Evolutionary conservation across 2,113 vertebrate species (phyloP), one percentile per base, ranked within the genome.

Genomic region (Arothron firmamentum): DNA sequence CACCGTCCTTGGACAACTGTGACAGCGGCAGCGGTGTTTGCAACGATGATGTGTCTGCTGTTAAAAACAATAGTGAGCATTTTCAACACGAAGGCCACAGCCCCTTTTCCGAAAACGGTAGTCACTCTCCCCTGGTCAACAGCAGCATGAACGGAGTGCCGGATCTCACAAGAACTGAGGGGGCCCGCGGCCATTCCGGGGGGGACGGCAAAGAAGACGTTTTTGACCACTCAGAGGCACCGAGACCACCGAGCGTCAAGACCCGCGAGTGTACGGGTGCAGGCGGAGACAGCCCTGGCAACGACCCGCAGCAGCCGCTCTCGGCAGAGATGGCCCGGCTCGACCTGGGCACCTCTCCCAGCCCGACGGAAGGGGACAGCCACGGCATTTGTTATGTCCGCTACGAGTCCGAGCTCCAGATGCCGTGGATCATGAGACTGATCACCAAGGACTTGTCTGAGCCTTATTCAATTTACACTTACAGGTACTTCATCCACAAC

Each of bases 401-500:
- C 73, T 99, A 99, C 50, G 94, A 98, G 88, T 99, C 96, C 57
- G 97, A 99, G 92, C 91, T 99, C 38, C 97, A 99, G 91, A 99
- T 99, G 97, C 96, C 97, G 75, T 96, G 97, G 92, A 99, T 99
- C 88, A 99, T 99, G 94, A 94, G 97, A 92, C 93, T 99, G 89
- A 99, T 99, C 93, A 99, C 97, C 90, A 98, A 98, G 94, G 97
- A 99, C 94, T 94, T 99, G 91, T 99, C 97, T 79, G 97, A 99
- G 93, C 97, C 97, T 91, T 99, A 99, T 93, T 99, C 97, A 82
- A 99, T 99, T 92, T 99, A 99, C 87, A 99, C 97, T 54, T 99
- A 99, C 92, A 96, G 97, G 92, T 99, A 99, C 94, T 99, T 99
- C 94, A 99, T 99, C 91, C 97, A 99, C 93, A 99, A 99, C 94